Evolutionary conservation across 35 echinoderm and acorn worm genomes (phyloP), one percentile per base, ranked within the genome.

Genomic region (Strongylocentrotus purpuratus): DNA sequence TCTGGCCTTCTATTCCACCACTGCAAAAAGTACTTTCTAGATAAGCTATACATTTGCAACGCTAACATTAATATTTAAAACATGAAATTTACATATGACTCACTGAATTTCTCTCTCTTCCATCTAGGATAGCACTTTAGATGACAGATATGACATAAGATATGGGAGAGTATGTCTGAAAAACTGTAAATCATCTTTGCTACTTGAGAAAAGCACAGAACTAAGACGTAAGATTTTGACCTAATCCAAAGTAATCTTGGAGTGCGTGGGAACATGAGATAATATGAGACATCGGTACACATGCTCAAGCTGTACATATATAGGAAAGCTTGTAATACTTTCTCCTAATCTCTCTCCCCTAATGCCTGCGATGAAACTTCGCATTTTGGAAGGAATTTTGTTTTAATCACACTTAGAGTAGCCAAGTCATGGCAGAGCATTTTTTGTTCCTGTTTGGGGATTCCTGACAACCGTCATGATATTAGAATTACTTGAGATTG

Each of bases 251-350:
- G 91, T 93, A 93, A 93, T 93, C 91, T 48, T 32, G 13, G 48
- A 93, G 91, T 48, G 91, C 45, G n/a, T 93, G 91, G 45, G 45
- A 93, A 93, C 91, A 93, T 93, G 33, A 46, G 91, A 93, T 93
- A 93, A 93, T 46, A 58, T 46, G 46, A 58, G 11, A 58, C 87
- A 89, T 20, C 33, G 18, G 65, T 78, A 28, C 28, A 78, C 65
- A 78, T n/a, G 65, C 65, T 78, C 65, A 78, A 78, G 65, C 65
- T 18, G 20, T 41, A 41, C 35, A 41, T 7, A n/a, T 22, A 4
- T 78, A 78, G 65, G 18, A 71, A 71, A 71, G 61, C 14, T 71
- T 25, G 61, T 78, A 78, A 78, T 78, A n/a, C 65, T 28, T 78
- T 71, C 17, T 71, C 18, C 17, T 71, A 71, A 71, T 71, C 61